A percentile compares a stretch with the other conserved stretches of the same genome.
Conservation (phyloP, 2,888 invertebrate genomes). For the Acheta domesticus region DNA sequence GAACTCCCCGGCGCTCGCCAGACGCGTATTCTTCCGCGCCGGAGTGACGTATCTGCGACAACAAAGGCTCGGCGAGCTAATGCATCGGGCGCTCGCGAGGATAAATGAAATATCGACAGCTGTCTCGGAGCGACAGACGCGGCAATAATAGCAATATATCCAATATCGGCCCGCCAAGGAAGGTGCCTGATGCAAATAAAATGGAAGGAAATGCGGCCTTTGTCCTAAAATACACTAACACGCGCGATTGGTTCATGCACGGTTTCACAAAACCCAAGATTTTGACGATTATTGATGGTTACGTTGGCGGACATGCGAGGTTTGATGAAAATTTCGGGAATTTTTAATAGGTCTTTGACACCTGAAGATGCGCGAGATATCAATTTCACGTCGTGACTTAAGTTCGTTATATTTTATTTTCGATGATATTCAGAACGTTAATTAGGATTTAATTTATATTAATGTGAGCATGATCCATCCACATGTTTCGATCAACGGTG, state of each 20-base stretch:
- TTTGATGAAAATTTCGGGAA: too few species aligned
- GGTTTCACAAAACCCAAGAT: neutral
- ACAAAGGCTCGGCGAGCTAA: neutral
- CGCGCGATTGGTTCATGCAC: neutral
- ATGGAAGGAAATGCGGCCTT: neutral
- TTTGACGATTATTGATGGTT: neutral
- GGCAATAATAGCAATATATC: neutral
- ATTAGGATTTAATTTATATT: too few species aligned
- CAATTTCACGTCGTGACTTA: too few species aligned
- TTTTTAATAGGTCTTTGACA: too few species aligned
- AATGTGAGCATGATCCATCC: too few species aligned
- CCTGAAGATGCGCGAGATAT: too few species aligned
- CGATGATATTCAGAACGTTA: too few species aligned
- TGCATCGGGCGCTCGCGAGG: neutral
- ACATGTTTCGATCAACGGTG: too few species aligned
- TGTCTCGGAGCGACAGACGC: neutral
- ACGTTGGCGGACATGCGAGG: too few species aligned
- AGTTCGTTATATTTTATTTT: too few species aligned
- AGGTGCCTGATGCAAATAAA: neutral
- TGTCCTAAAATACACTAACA: neutral
- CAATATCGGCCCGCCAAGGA: neutral
- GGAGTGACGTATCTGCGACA: neutral
- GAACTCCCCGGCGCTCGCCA: too few species aligned
- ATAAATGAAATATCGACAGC: slow-evolving; percentile 18
- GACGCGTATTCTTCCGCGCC: too few species aligned